Percentiles rank a stretch among this genome's conserved stretches.
Conservation (phyloP, 2,797 vertebrate species). For the Pantherophis alleghaniensis region DNA sequence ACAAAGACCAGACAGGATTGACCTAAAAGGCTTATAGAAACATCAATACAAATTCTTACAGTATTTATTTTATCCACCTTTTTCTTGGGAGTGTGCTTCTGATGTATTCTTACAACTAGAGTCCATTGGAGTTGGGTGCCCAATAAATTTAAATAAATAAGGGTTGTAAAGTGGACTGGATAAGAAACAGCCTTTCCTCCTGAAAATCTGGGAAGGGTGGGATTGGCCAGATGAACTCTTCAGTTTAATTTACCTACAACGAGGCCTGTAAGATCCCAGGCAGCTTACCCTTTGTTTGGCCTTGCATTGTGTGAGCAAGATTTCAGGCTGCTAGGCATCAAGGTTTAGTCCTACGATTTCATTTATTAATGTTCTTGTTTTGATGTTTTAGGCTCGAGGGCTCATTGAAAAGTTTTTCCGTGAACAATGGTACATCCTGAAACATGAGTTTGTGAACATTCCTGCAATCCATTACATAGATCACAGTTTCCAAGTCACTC, state of each 20-base stretch:
- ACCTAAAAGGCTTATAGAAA: background rate
- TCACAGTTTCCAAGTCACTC: conserved; percentile 67
- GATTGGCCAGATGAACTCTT: background rate
- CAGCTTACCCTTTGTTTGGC: background rate
- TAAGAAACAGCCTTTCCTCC: background rate
- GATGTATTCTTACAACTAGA: background rate
- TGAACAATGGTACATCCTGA: conserved; percentile 40
- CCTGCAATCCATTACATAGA: conserved; percentile 68
- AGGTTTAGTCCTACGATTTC: background rate
- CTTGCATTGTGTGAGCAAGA: background rate
- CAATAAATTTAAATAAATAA: background rate
- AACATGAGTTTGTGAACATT: background rate
- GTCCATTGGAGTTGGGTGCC: background rate
- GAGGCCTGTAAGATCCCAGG: background rate
- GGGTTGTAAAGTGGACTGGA: background rate
- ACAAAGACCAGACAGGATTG: background rate
- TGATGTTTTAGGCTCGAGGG: conserved; percentile 64
- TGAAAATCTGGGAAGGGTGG: background rate
- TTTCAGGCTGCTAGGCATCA: background rate
- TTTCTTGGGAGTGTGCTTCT: background rate
- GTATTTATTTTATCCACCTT: background rate
- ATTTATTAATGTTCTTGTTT: background rate
- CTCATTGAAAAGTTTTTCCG: conserved; percentile 68
- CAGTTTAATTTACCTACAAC: background rate
- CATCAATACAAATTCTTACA: background rate